A percentile compares a stretch with the other conserved stretches of the same genome.
Evolutionary conservation across 2,888 invertebrate genomes (phyloP).

Genomic region (Ochlodes sylvanus): DNA sequence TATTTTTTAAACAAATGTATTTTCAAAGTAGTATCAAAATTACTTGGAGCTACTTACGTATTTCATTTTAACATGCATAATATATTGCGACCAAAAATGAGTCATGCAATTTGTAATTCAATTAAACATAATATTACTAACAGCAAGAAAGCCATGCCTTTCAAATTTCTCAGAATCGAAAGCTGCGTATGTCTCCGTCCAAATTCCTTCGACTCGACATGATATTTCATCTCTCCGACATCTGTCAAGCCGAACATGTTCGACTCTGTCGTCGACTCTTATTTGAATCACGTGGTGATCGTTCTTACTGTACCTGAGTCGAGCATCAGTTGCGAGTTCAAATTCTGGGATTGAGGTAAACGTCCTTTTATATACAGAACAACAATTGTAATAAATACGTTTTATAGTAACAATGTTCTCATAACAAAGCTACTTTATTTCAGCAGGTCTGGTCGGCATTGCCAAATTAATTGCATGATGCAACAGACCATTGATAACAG

Average conservation of each 20-base stretch:
- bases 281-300: conserved; percentile 24
- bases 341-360: not conserved
- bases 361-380: too few relatives aligned
- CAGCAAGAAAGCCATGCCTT: conserved; percentile 38
- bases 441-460: too few relatives aligned
- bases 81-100: conserved; percentile 1
- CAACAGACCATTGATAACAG: too few relatives aligned
- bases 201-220: conserved; percentile 53
- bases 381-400: too few relatives aligned
- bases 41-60: too few relatives aligned
- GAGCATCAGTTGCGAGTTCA: not conserved
- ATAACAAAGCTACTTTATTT: too few relatives aligned
- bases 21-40: too few relatives aligned
- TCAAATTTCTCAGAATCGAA: conserved; percentile 49
- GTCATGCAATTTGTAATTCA: conserved; percentile 26
- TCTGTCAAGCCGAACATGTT: conserved; percentile 73
- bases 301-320: conserved; percentile 8
- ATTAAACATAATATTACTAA: conserved; percentile 22
- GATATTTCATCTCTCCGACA: conserved; percentile 73
- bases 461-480: too few relatives aligned
- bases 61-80: not conserved
- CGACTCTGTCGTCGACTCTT: conserved; percentile 66
- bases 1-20: not conserved
- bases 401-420: too few relatives aligned
- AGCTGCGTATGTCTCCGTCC: conserved; percentile 45